Conservation (phyloP, 2,797 vertebrate species). For the Pipistrellus pipistrellus region DNA sequence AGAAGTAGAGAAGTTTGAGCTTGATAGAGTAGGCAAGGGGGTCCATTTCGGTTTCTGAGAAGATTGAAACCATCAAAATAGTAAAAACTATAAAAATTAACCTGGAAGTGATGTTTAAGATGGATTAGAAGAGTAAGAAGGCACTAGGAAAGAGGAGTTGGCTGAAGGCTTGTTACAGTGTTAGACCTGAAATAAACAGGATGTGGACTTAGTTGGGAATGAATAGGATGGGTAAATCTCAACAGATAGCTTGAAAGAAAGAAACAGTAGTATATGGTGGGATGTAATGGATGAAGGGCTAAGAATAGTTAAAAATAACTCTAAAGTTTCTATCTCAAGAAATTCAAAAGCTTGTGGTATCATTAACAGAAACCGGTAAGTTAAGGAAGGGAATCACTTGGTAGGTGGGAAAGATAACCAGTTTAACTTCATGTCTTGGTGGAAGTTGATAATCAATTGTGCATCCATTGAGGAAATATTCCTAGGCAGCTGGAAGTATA, state of each 20-base stretch:
- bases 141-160: not conserved
- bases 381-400: not conserved
- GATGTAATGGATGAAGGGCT: not conserved
- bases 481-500: not conserved
- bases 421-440: not conserved
- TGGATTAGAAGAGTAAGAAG: not conserved
- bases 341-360: not conserved
- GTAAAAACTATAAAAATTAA: not conserved
- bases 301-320: not conserved
- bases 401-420: not conserved
- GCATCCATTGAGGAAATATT: not conserved
- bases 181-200: not conserved
- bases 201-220: not conserved
- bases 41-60: not conserved
- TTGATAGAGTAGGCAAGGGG: not conserved
- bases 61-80: not conserved
- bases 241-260: not conserved
- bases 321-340: not conserved
- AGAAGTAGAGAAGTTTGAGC: not conserved
- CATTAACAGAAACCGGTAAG: not conserved
- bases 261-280: not conserved
- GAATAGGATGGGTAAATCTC: not conserved
- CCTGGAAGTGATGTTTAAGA: not conserved
- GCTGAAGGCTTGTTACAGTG: not conserved
- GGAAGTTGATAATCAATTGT: not conserved